These are phyloP conservation scores for Phytoseiulus persimilis DNA, from an alignment of 2,888 invertebrate genomes.

Conservation along the genomic window DNA sequence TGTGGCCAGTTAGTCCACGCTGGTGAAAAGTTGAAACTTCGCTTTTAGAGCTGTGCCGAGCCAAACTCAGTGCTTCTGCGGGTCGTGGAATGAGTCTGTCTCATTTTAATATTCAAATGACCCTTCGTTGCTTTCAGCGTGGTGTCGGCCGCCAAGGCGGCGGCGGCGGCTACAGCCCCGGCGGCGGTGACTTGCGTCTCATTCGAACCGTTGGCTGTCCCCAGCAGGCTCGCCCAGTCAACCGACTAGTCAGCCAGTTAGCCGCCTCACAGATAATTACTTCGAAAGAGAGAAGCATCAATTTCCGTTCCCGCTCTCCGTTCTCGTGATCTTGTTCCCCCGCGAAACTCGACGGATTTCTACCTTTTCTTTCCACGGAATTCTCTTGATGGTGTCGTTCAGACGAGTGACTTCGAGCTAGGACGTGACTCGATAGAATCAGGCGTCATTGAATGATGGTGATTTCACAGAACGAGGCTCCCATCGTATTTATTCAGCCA, in stretches of 20 bases:
- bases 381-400: no score
- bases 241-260: neutral
- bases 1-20: neutral
- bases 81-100: neutral
- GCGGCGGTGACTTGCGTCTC: neutral
- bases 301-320: neutral
- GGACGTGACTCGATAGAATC: no score
- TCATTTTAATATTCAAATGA: conserved; percentile 39
- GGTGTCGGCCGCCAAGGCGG: neutral
- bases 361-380: no score
- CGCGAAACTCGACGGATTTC: neutral
- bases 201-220: neutral
- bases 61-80: neutral
- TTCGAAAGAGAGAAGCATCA: neutral
- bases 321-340: neutral
- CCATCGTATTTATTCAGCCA: neutral
- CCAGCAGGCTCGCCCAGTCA: neutral
- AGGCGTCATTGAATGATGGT: no score
- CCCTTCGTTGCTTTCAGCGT: neutral
- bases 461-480: no score
- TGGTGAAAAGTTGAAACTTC: neutral
- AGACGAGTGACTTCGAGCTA: no score
- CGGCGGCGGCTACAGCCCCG: neutral
- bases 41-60: neutral
- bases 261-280: neutral